Evolutionary conservation across 2,113 vertebrate species (phyloP), one percentile per base, ranked within the genome.

Genomic region (Arizona elegans): DNA sequence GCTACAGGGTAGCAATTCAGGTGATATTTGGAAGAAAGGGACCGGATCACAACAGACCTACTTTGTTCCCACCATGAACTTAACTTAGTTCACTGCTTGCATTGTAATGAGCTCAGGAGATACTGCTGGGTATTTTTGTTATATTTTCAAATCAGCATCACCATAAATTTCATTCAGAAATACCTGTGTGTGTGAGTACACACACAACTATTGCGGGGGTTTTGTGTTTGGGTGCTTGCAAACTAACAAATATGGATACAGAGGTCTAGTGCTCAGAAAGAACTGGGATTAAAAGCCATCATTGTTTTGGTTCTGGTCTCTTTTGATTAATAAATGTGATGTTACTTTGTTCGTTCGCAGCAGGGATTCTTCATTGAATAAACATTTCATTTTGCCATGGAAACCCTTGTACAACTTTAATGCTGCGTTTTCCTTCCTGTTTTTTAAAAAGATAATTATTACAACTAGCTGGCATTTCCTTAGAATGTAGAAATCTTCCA

Each of bases 11-110:
- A 96, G 94, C 90, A 92, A 94, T 93, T 56, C 92, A 92, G 95
- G 93, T 93, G 90, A 94, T 47, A 96, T 91, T 1, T 70, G 55
- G 15, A 81, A 17, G n/a, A 33, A 81, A 81, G 65, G 5, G 93
- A 81, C n/a, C 89, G 95, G 90, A 53, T 96, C 92, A 94, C 96
- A 96, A 97, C 95, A 97, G 92, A 96, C 19, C 95, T 96, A 94
- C 53, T 93, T 95, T 91, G 92, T 47, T 90, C 86, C 53, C 92
- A 88, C 81, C 29, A 89, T 2, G 87, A 93, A 94, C 89, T 0
- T 0, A 87, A 88, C 85, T 95, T 90, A 93, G 86, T 59, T 94
- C 94, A 92, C 92, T 94, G 55, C 94, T 97, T 95, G 97, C 91
- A 95, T 19, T 88, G 58, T 21, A 92, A 88, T 21, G 47, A 92